Percentiles rank a stretch among this genome's conserved stretches.
Evolutionary conservation across 2,797 vertebrate species (phyloP).

Genomic region (Rhinatrema bivittatum): DNA sequence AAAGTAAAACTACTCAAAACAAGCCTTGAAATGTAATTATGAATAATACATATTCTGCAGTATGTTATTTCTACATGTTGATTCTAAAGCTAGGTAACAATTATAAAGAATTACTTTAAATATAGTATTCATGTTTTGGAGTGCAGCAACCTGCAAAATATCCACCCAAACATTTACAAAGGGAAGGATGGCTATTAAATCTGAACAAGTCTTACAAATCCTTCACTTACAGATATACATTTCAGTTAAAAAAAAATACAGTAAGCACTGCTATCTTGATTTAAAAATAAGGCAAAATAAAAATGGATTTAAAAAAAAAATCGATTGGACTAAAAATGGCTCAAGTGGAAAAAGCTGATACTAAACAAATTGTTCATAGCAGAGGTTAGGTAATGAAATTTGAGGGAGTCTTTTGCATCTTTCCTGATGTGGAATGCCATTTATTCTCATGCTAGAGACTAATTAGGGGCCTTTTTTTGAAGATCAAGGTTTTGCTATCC

Average conservation of each 20-base stretch:
- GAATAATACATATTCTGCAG: constrained; percentile 6
- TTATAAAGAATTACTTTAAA: neutral
- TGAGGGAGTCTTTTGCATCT: constrained; percentile 45
- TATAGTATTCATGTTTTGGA: neutral
- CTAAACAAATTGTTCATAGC: constrained; percentile 34
- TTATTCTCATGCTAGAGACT: constrained; percentile 59
- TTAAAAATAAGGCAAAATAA: no score
- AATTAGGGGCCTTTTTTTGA: constrained; percentile 64
- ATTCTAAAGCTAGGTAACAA: constrained; percentile 5
- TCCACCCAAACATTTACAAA: constrained; percentile 3
- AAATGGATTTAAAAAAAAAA: no score
- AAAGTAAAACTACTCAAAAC: constrained; percentile 14
- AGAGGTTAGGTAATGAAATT: constrained; percentile 42
- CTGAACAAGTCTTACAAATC: no score
- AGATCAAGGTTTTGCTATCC: constrained; percentile 69
- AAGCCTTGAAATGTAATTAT: constrained; percentile 18
- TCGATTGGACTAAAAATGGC: no score
- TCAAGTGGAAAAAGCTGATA: no score
- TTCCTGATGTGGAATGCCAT: constrained; percentile 55
- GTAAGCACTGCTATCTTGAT: no score
- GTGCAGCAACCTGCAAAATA: neutral
- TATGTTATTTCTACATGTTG: constrained; percentile 6
- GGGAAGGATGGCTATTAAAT: no score
- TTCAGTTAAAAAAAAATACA: no score
- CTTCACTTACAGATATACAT: no score